These are phyloP conservation scores for Canis aureus DNA, from an alignment of 2,113 vertebrate species.

Conservation along the genomic window DNA sequence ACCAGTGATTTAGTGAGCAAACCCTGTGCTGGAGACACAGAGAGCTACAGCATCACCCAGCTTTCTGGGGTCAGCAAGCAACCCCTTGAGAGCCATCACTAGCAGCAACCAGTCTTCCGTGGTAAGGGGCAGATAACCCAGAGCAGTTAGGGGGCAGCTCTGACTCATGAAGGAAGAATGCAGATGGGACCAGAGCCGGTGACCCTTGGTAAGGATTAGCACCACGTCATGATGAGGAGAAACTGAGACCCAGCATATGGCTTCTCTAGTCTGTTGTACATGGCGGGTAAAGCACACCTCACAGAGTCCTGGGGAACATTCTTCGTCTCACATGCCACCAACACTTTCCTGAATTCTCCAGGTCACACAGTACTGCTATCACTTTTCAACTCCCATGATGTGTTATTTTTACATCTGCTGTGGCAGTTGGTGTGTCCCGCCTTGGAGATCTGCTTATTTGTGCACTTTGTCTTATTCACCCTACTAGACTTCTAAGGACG, in stretches of 20 bases:
- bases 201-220: rapidly evolving
- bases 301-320: neutral
- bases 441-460: neutral
- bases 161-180: neutral
- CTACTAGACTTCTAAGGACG: neutral
- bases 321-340: neutral
- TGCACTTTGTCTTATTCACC: neutral
- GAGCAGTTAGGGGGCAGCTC: neutral
- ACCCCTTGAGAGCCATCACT: neutral
- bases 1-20: neutral
- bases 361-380: rapidly evolving
- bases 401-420: neutral
- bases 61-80: neutral
- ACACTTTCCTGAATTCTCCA: neutral
- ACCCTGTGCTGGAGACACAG: neutral
- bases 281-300: rapidly evolving
- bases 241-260: neutral
- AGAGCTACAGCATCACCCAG: neutral
- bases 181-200: neutral
- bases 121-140: neutral
- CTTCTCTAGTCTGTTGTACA: rapidly evolving
- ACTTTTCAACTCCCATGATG: neutral
- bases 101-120: neutral
- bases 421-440: neutral
- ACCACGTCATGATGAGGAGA: neutral